A percentile compares a stretch with the other conserved stretches of the same genome.
Evolutionary conservation across 2,113 vertebrate genomes (phyloP).

Genomic region (Oncorhynchus tshawytscha): DNA sequence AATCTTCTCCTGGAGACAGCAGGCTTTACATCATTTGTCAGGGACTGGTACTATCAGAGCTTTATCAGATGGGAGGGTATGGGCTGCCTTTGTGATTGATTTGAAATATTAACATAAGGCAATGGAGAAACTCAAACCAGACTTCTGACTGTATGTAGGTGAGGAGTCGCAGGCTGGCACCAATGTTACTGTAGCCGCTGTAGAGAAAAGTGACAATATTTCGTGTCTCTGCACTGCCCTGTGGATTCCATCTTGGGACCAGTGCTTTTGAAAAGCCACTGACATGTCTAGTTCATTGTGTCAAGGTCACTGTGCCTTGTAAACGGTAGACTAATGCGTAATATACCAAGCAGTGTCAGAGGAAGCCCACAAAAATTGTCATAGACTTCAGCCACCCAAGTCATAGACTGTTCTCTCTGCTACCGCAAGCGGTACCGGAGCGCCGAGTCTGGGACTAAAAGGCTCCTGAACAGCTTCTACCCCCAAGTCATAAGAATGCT

Average conservation of each 20-base stretch:
- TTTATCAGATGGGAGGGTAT: constrained; percentile 65
- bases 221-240: not conserved
- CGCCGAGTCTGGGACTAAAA: too few relatives aligned
- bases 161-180: constrained; percentile 1
- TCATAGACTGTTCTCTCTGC: too few relatives aligned
- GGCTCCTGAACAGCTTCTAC: too few relatives aligned
- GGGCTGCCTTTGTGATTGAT: constrained; percentile 63
- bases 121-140: constrained; percentile 18
- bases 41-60: constrained; percentile 70
- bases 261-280: not conserved
- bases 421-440: too few relatives aligned
- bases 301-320: not conserved
- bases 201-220: not conserved
- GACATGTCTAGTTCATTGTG: not conserved
- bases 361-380: too few relatives aligned
- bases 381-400: too few relatives aligned
- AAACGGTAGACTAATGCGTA: not conserved
- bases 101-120: constrained; percentile 61
- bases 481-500: too few relatives aligned
- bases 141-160: constrained; percentile 39
- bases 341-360: not conserved
- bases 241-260: not conserved
- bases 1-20: constrained; percentile 77
- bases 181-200: not conserved
- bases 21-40: constrained; percentile 79